Base-by-base conservation (phyloP, 64 coral and sea anemone species). In the Orbicella faveolata region DNA sequence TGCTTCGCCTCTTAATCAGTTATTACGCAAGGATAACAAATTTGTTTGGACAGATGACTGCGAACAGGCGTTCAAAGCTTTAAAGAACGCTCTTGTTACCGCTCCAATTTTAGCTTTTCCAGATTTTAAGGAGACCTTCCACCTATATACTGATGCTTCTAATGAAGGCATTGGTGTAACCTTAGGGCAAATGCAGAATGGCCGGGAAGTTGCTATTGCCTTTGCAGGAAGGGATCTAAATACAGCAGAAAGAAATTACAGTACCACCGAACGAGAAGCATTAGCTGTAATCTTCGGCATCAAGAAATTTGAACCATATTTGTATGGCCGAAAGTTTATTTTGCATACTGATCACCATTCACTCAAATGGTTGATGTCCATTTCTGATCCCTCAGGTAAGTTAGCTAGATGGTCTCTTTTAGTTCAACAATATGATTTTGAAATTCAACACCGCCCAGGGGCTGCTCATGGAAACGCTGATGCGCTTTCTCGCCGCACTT, bases 391-490 rank as follows among this genome's bases (percentile, higher is more conserved):
- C 4, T 87, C 82, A 12, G 90, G 90, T 68, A 25, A 74, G 5
- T 44, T 92, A 33, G 82, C 82, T 68, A 11, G 90, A 17, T 92
- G 90, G 90, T 76, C 90, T 4, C 61, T 92, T 87, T 9, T 17
- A 0, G 8, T 92, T 52, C 90, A 87, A n/a, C 82, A 86, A 21
- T 89, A 62, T 61, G 83, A 92, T 70, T 92, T 92, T 59, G 73
- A 86, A 0, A 87, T 92, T 54, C 72, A 79, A 6, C 78, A 92
- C 37, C 74, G 83, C 15, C 41, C 90, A 34, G 90, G 90, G 2
- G 79, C 66, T 25, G 19, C 19, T 12, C 87, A 92, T 36, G 90
- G 83, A n/a, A 92, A 92, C 61, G 90, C 90, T 66, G 90, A 92
- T 36, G 83, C 78, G 44, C 52, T 92, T 20, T 92, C 90, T 12